Evolutionary conservation across 64 coral and sea anemone genomes (phyloP).

Genomic region (Montipora efflorescens): DNA sequence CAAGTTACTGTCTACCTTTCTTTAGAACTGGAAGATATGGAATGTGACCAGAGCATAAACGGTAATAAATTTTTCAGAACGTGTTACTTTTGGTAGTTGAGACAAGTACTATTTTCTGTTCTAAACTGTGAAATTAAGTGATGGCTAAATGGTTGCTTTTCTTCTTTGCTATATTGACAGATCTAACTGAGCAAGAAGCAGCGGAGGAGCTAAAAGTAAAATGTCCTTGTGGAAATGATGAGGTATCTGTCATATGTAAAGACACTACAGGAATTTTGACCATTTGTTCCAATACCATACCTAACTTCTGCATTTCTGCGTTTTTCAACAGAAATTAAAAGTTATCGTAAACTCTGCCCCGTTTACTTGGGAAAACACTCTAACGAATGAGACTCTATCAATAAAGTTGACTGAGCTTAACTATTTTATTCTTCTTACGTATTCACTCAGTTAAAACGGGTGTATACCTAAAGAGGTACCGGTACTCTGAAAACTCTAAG

Average conservation of each 20-base stretch:
- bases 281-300: not conserved
- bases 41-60: not conserved
- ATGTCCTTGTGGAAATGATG: conserved; percentile 45
- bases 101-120: not conserved
- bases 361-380: too few species aligned
- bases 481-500: too few species aligned
- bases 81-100: not conserved
- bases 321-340: too few species aligned
- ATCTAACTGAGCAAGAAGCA: not conserved
- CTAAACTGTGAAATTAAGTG: not conserved
- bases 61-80: not conserved
- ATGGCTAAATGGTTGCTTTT: not conserved
- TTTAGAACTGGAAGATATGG: conserved; percentile 45
- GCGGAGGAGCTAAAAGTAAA: conserved; percentile 24
- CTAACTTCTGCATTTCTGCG: too few species aligned
- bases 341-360: too few species aligned
- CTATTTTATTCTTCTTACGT: too few species aligned
- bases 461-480: too few species aligned
- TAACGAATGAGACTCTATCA: too few species aligned
- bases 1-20: not conserved
- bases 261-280: not conserved
- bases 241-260: not conserved
- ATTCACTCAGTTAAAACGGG: too few species aligned
- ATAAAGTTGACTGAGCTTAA: too few species aligned
- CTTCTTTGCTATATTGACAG: not conserved